Conservation (phyloP, 1,140 invertebrate genomes). For the Mylabris phalerata region DNA sequence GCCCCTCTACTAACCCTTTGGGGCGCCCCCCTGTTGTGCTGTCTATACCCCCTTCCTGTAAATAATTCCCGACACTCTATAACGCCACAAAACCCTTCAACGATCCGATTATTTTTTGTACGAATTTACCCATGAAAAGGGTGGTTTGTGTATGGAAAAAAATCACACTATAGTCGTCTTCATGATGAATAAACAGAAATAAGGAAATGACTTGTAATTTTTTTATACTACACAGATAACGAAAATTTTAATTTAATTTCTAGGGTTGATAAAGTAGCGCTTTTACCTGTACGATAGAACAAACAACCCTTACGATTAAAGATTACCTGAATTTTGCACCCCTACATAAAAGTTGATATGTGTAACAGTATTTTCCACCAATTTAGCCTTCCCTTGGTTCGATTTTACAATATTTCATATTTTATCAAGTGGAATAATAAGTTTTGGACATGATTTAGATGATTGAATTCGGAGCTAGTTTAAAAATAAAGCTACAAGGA, state of each 20-base stretch:
- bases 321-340: background rate
- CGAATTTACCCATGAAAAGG: conserved; percentile 29
- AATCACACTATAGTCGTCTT: conserved; percentile 18
- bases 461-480: conserved; percentile 1
- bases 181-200: background rate
- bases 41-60: conserved; percentile 24
- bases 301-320: no score
- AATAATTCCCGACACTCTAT: conserved; percentile 38
- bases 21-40: conserved; percentile 11
- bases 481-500: no score
- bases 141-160: conserved; percentile 35
- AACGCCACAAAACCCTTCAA: conserved; percentile 36
- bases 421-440: conserved; percentile 21
- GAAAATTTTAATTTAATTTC: no score
- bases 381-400: conserved; percentile 9
- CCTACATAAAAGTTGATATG: conserved; percentile 4
- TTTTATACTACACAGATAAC: no score
- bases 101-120: conserved; percentile 40
- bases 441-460: conserved; percentile 20
- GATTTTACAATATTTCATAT: conserved; percentile 17
- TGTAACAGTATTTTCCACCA: conserved; percentile 20
- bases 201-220: no score
- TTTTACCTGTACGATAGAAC: no score
- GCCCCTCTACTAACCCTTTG: conserved; percentile 33
- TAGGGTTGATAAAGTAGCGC: no score